Percentiles rank a stretch among this genome's conserved stretches.
Conservation (phyloP, 2,113 vertebrate genomes). For the Otocyon megalotis region DNA sequence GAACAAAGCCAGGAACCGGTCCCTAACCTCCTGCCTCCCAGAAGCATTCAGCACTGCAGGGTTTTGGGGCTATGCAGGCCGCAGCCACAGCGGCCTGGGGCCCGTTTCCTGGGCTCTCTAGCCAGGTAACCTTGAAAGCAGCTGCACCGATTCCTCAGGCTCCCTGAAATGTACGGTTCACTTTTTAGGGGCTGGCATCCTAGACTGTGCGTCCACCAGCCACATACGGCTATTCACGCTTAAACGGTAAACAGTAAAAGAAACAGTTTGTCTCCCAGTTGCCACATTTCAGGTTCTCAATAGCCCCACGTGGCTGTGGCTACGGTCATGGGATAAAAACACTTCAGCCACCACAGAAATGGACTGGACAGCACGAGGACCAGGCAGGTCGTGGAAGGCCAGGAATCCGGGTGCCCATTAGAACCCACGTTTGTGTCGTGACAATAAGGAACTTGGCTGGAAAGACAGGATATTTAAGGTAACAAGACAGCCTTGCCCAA, state of each 20-base stretch:
- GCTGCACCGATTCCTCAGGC: background rate
- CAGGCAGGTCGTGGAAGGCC: background rate
- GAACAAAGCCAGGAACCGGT: background rate
- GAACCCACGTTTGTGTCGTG: background rate
- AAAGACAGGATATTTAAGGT: background rate
- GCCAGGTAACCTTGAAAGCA: background rate
- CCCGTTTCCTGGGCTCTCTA: background rate
- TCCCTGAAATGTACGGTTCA: background rate
- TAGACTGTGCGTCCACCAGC: background rate
- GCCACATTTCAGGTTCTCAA: background rate
- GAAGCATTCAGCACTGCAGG: rapidly evolving
- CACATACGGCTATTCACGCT: background rate
- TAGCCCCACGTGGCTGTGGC: background rate
- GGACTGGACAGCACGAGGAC: background rate
- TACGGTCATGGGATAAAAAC: background rate
- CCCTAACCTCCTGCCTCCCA: background rate
- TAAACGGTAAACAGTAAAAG: background rate
- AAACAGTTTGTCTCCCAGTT: background rate
- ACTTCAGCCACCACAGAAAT: background rate
- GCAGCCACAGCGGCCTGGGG: background rate
- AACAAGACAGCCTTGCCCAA: background rate
- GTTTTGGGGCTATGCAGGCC: background rate
- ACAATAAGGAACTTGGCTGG: background rate
- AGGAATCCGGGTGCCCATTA: background rate
- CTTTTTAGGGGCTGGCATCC: background rate